Percentiles rank a stretch among this genome's conserved stretches.
phyloP scores from a whole-genome alignment of 2,888 invertebrate species.

The Cinara cedri region DNA sequence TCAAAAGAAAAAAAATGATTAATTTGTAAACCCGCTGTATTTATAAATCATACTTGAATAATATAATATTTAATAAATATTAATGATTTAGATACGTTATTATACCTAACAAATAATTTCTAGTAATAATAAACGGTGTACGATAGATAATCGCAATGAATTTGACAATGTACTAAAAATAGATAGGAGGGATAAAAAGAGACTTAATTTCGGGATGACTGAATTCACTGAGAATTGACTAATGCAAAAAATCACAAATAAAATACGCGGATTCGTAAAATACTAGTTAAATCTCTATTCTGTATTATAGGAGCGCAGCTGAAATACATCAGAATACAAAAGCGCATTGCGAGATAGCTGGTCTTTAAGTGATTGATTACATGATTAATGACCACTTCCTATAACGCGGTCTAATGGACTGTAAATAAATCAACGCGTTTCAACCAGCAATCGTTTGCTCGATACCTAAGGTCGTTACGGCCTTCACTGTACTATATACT shows the following conservation, averaged over 20 bases:
- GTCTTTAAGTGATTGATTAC: constrained; percentile 27
- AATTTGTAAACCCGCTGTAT: too few relatives aligned
- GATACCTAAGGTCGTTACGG: constrained; percentile 11
- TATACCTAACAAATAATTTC: not conserved
- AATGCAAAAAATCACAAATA: not conserved
- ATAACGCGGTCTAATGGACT: constrained; percentile 21
- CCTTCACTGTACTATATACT: not conserved
- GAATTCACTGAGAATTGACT: not conserved
- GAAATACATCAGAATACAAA: not conserved
- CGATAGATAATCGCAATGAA: not conserved
- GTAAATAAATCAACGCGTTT: constrained; percentile 42
- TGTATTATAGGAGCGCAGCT: not conserved
- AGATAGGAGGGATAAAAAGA: too few relatives aligned
- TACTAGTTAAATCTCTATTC: constrained; percentile 11
- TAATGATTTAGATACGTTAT: not conserved
- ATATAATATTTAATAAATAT: too few relatives aligned
- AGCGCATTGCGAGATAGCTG: not conserved
- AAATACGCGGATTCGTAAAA: not conserved
- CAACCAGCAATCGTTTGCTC: not conserved
- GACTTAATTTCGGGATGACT: not conserved
- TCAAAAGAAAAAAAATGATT: too few relatives aligned
- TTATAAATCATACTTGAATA: too few relatives aligned
- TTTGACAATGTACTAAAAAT: not conserved
- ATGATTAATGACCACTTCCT: constrained; percentile 36
- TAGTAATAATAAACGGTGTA: not conserved